Evolutionary conservation across 2,797 vertebrate genomes (phyloP), one percentile per base, ranked within the genome.

Genomic region (Pseudochromis fuscus): DNA sequence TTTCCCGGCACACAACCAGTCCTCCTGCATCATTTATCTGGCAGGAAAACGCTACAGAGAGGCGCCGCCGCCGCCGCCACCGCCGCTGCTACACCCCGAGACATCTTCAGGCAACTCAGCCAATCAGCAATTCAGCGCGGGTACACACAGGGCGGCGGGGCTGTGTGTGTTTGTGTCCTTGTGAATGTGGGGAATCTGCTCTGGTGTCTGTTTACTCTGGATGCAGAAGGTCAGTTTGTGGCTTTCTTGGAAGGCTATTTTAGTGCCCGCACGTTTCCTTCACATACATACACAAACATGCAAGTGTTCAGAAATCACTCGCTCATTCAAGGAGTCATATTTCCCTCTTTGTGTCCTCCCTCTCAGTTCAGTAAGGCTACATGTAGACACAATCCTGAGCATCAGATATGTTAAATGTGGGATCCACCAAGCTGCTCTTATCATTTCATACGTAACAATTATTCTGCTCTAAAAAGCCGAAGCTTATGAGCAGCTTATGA

Each of bases 21-120:
- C 80, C 85, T 84, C 81, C 88, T 88, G 89, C 92, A 89, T 93
- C 92, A 93, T 93, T 93, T 88, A 92, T 92, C 72, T 85, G 74
- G 51, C 83, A 85, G 77, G 73, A 69, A 73, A 73, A 77, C 72
- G 65, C 81, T 27, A 80, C 69, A 60, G 75, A 80, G 72, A 81
- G 70, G 60, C 73, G 53, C 30, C 56, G 24, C 16, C 7, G 30
- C 18, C 40, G 3, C 18, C 67, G 53, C 31, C 59, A 25, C 60
- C 5, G 35, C 68, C 77, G 87, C 84, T 75, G 82, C 83, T 78
- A 72, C 75, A 72, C 83, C 72, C 69, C 10, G 62, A 85, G 80
- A 89, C 84, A 75, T 91, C 87, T 82, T 80, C 77, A 85, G 87
- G 76, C 85, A 77, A 64, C 75, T 33, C 72, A 84, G 75, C 85